Conservation (phyloP, 2,888 invertebrate species). For the Tetragonula carbonaria region DNA sequence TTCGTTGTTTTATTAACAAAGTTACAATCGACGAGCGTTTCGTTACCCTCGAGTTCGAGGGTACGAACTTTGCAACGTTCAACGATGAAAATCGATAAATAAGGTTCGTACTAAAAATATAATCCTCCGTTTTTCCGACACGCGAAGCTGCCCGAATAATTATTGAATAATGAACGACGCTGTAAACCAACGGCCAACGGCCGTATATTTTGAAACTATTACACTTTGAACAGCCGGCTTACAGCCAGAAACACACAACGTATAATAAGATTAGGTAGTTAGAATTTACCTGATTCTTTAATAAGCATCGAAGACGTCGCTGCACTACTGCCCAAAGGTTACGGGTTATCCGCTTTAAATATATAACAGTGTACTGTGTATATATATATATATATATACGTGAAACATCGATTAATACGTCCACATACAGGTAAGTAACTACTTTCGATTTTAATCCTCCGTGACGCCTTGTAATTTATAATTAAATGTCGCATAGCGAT, state of each 20-base stretch:
- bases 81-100: slow-evolving; percentile 23
- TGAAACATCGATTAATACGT: neutral
- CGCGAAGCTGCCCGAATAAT: slow-evolving; percentile 28
- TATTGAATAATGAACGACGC: slow-evolving; percentile 25
- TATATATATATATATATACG: too few species aligned
- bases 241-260: neutral
- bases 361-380: neutral
- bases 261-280: neutral
- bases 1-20: slow-evolving; percentile 15
- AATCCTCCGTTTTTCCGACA: slow-evolving; percentile 28
- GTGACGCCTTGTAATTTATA: neutral
- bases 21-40: neutral
- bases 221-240: neutral
- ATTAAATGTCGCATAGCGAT: neutral
- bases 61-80: slow-evolving; percentile 14
- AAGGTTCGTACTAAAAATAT: slow-evolving; percentile 30
- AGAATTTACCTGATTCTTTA: neutral
- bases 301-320: neutral
- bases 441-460: slow-evolving; percentile 3
- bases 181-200: neutral
- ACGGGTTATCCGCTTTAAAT: neutral
- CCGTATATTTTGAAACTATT: slow-evolving; percentile 16
- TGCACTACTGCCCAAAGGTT: too few species aligned
- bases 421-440: neutral
- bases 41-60: neutral